Base-by-base conservation (phyloP, 2,888 invertebrate genomes). In the Mesoligia furuncula region DNA sequence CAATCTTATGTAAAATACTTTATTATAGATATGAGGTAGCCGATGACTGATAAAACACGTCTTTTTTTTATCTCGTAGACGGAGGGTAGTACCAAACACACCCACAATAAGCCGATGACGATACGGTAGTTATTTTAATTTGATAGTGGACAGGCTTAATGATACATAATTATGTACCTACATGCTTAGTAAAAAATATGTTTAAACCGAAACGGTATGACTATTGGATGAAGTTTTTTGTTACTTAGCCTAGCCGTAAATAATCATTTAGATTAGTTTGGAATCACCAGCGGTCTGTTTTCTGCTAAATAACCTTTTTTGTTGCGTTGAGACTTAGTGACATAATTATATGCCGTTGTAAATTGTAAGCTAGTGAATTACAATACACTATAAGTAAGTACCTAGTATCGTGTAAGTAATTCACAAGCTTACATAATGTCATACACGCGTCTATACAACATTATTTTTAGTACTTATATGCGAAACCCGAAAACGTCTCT, bases 1-100 rank as follows among this genome's bases (percentile, higher is more conserved):
- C 79, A 79, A 72, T 72, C 59, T 51, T 69, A 76, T 67, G 77
- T 77, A 81, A 81, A 78, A 64, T 27, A 67, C 48, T 61, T 59
- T 48, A 27, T 45, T 81, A 51, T 3, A 42, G 24, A 48, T 59
- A 66, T 31, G 36, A 59, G 77, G 42, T 51, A 36, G 31, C 27
- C 36, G 24, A 36, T 76, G 48, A 69, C 57, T 42, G 75, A 75
- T 75, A 59, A 81, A 36, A 51, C 36, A 17, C n/a, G 8, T 80
- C 59, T 66, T 77, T 54, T 42, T 57, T 59, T 81, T 59, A 65
- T 79, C 65, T 79, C 75, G 51, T 36, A 66, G 64, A 66, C n/a
- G 17, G n/a, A 81, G 65, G 31, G 57, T 80, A 39, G 81, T 78
- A 51, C 51, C 31, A 65, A 65, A 81, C 75, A 81, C 79, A 79